Conservation (phyloP, 2,797 vertebrate genomes). For the Octomys mimax region DNA sequence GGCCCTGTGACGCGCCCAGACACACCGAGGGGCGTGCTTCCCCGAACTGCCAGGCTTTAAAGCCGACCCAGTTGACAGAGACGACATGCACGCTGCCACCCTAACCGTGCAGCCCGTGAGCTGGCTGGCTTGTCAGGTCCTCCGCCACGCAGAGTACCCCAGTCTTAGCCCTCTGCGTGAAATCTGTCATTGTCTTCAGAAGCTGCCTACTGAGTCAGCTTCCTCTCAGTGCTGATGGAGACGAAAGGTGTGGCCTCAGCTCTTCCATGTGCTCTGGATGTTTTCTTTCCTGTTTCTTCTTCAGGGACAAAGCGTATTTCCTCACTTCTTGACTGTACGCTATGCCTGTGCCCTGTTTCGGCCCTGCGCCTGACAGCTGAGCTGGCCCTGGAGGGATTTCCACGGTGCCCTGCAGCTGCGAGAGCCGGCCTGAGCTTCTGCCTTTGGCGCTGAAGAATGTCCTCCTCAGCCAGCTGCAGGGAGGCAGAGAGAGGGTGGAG, state of each 20-base stretch:
- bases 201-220: background rate
- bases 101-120: background rate
- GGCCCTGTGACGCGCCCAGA: no score
- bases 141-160: background rate
- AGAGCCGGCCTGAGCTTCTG: background rate
- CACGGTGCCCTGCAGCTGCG: rapidly evolving
- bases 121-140: background rate
- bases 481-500: no score
- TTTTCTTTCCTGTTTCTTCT: background rate
- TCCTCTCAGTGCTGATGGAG: no score
- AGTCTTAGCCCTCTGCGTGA: background rate
- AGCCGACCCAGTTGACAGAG: background rate
- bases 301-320: no score
- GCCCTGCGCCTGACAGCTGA: background rate
- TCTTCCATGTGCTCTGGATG: no score
- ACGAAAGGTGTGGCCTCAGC: no score
- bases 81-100: background rate
- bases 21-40: background rate
- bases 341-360: background rate
- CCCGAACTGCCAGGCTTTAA: background rate
- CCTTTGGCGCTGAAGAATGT: background rate
- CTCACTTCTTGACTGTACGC: background rate
- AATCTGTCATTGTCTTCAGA: background rate
- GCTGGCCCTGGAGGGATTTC: background rate
- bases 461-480: rapidly evolving